Base-by-base conservation (phyloP, 1,140 invertebrate genomes). In the Aradophagus sp. region DNA sequence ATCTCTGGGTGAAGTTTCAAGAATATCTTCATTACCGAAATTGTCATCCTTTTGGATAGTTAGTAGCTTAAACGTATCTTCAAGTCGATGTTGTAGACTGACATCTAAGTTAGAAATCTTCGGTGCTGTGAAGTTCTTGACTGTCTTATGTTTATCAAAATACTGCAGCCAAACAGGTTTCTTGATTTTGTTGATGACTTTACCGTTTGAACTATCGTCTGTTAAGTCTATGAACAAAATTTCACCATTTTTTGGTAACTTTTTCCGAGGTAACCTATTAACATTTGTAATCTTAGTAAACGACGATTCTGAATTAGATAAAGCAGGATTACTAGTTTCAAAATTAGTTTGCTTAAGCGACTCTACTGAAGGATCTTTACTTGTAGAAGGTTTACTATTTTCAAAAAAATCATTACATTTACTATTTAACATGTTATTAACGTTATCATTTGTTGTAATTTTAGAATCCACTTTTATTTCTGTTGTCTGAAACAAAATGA, bases 161-260 rank as follows among this genome's bases (percentile, higher is more conserved):
- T 39, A 12, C 8, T 48, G 42, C 20, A 66, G 20, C 62, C 62
- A 66, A 5, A 17, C 6, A 6, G 52, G 48, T 8, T 19, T 48
- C n/a, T 42, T 41, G 1, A 29, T 26, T 17, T 48, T 55, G 1
- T 14, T 39, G 7, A 65, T 48, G 1, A 65, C 35, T 29, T 53
- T 53, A 19, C 19, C 12, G 2, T 11, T 53, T 4, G 59, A 14
- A 38, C 0, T 39, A 15, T 48, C 42, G 8, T 48, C 29, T 0
- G 61, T 65, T 38, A 65, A 55, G 48, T 65, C 61, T 44, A 65
- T 65, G 1, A 55, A 55, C 13, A 65, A 55, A 41, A 55, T 55
- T 7, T 55, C 61, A 20, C 35, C 36, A 2, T 55, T 55, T 53
- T 39, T 38, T 12, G 16, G 15, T 10, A 36, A 42, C 26, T 47